Percentiles rank a stretch among this genome's conserved stretches.
Conservation (phyloP, 2,797 vertebrate species). For the Luscinia megarhynchos region DNA sequence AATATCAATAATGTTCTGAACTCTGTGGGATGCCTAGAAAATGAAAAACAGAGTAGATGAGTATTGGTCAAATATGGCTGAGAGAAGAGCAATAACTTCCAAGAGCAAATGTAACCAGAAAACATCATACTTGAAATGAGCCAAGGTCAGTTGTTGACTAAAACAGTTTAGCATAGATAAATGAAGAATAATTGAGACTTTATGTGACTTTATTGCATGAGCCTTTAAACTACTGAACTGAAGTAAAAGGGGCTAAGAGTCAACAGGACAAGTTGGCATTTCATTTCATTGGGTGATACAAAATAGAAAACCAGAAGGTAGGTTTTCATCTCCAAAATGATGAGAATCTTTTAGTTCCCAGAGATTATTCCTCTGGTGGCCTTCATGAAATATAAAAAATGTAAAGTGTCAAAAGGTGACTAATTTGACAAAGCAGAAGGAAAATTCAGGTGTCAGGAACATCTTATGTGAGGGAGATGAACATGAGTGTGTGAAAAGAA, state of each 20-base stretch:
- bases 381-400: neutral
- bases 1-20: constrained; percentile 33
- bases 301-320: neutral
- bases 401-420: neutral
- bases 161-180: constrained; percentile 20
- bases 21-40: constrained; percentile 3
- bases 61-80: neutral
- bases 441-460: neutral
- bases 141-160: constrained; percentile 13
- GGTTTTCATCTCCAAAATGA: neutral
- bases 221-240: constrained; percentile 2
- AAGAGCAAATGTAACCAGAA: neutral
- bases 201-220: neutral
- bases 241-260: neutral
- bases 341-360: neutral
- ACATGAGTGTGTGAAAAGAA: neutral
- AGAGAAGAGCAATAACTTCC: constrained; percentile 28
- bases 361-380: neutral
- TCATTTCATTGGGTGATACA: neutral
- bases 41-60: neutral
- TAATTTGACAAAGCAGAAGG: neutral
- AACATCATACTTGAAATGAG: neutral
- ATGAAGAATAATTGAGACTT: constrained; percentile 9
- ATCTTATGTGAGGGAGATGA: neutral
- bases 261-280: neutral